phyloP scores from a whole-genome alignment of 2,797 vertebrate genomes.

The Melanotaenia trifasciata region DNA sequence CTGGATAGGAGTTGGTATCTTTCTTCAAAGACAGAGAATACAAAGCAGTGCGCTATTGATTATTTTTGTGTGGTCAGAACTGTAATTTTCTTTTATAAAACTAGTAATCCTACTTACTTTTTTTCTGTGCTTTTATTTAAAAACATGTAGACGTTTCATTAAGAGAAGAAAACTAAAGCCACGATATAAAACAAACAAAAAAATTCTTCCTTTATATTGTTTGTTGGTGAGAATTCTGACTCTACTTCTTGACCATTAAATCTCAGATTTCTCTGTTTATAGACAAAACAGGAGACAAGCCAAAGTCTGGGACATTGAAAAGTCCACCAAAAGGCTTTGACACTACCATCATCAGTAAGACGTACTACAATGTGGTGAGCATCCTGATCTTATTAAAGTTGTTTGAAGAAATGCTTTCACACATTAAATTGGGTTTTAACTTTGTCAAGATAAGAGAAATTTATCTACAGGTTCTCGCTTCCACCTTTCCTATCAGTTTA shows the following conservation, averaged over 20 bases:
- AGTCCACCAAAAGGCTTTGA: conserved; percentile 96
- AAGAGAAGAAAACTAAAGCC: neutral
- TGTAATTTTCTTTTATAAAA: neutral
- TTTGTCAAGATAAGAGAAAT: no score
- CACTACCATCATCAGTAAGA: conserved; percentile 92
- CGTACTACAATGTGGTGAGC: conserved; percentile 98
- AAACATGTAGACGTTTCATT: no score
- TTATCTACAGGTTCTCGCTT: no score
- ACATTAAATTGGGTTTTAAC: no score
- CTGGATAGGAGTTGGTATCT: neutral
- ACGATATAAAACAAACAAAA: neutral
- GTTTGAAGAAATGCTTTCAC: neutral
- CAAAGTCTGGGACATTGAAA: conserved; percentile 90
- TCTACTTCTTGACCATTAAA: neutral
- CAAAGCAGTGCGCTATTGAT: neutral
- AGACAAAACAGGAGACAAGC: conserved; percentile 90
- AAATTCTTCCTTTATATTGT: neutral
- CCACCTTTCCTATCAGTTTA: no score
- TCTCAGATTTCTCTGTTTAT: conserved; percentile 10
- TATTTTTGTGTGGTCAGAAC: neutral
- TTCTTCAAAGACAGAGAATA: neutral
- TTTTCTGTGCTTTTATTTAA: neutral
- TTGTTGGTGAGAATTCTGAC: neutral
- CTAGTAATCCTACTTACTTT: neutral
- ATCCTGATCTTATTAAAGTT: neutral